Conservation (phyloP, 1,140 invertebrate species). For the Ridgeia piscesae region DNA sequence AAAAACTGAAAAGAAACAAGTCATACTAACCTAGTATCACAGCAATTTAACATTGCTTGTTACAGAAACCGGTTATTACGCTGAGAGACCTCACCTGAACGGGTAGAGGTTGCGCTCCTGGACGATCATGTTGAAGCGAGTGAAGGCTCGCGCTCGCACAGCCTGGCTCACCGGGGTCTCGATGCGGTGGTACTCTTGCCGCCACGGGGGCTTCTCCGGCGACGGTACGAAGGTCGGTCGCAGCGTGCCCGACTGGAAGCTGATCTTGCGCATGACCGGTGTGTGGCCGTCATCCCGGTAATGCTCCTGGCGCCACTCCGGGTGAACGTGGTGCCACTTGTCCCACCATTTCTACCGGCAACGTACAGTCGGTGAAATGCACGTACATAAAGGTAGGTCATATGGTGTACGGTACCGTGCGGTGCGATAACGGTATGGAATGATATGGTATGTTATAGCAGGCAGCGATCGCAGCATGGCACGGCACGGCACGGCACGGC, state of each 20-base stretch:
- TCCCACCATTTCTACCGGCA: slow-evolving; percentile 22
- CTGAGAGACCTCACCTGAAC: neutral
- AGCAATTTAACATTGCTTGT: too few species aligned
- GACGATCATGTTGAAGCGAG: slow-evolving; percentile 1
- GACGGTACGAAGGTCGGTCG: slow-evolving; percentile 8
- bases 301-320: slow-evolving; percentile 26
- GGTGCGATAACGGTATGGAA: neutral
- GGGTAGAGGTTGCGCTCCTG: neutral
- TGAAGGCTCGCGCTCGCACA: slow-evolving; percentile 18
- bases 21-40: too few species aligned
- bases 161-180: slow-evolving; percentile 19
- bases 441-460: neutral
- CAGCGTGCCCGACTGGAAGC: slow-evolving; percentile 22
- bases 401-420: neutral
- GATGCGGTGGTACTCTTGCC: slow-evolving; percentile 20
- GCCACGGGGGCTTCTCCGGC: slow-evolving; percentile 18
- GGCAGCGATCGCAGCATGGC: too few species aligned
- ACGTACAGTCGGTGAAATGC: neutral
- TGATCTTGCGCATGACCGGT: slow-evolving; percentile 20
- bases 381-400: neutral
- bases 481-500: too few species aligned
- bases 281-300: slow-evolving; percentile 11
- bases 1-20: too few species aligned
- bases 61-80: too few species aligned
- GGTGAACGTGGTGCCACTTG: slow-evolving; percentile 25